Evolutionary conservation across 1,140 invertebrate genomes (phyloP), one percentile per base, ranked within the genome.

Genomic region (Galleria mellonella): DNA sequence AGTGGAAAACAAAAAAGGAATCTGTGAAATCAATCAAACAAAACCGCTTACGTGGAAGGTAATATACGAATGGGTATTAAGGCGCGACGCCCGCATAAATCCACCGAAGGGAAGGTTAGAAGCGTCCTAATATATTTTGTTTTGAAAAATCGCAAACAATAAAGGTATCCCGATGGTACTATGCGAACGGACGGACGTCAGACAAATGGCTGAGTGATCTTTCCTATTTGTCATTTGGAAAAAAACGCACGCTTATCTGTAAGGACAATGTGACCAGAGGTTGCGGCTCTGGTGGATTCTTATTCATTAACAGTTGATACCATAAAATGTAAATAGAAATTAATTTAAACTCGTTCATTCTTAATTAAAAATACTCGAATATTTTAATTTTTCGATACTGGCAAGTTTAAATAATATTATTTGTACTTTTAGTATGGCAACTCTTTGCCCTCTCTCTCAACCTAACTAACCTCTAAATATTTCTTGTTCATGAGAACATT

Each of bases 141-240:
- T 63, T 59, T 72, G 57, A 74, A 62, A 72, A 65, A 67, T 67
- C 43, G 55, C 52, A 38, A 52, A 67, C 62, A 71, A 71, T 74
- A 69, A 69, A 72, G 63, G 65, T 72, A 70, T 61, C 56, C 61
- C 2, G 38, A 32, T 55, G 50, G 17, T 23, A 23, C 17, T 6
- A 23, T 6, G 17, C 6, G 17, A 23, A 23, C 43, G 53, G 48
- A 62, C 47, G 48, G 53, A 61, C 62, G 15, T 7, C 39, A 38
- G 57, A 66, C 62, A 69, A 68, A 72, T 68, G 51, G 55, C 30
- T 35, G 62, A 61, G 52, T 47, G 72, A 76, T 67, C 62, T 55
- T 33, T 14, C 15, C 40, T 59, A 60, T 72, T 72, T 72, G 62
- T 76, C 67, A 70, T 72, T 62, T 47, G 32, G 47, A 41, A 52